Conservation (phyloP, 2,797 vertebrate genomes). For the Macropus fuliginosus region DNA sequence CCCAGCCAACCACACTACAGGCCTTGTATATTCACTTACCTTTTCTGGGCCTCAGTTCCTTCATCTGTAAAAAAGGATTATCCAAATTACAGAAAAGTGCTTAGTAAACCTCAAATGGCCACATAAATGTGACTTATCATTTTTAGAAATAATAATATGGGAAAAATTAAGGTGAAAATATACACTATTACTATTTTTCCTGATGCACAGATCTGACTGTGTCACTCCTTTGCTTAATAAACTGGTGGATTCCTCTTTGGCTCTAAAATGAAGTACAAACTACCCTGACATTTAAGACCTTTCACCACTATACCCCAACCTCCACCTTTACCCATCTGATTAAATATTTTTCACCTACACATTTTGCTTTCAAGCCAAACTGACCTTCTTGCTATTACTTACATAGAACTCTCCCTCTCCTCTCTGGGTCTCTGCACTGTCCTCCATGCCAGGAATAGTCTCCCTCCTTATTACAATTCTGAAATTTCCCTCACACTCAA, state of each 20-base stretch:
- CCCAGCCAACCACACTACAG: background rate
- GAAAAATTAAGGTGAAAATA: background rate
- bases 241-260: background rate
- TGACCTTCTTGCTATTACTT: background rate
- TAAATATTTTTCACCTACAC: background rate
- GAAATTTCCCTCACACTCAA: background rate
- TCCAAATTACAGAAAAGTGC: background rate
- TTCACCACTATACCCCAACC: background rate
- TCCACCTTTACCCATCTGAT: background rate
- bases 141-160: background rate
- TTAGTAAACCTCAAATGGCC: background rate
- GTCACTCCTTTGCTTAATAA: background rate
- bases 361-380: background rate
- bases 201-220: background rate
- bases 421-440: background rate
- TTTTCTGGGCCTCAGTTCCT: background rate
- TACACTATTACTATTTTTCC: background rate
- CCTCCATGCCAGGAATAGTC: background rate
- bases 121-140: background rate
- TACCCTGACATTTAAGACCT: background rate
- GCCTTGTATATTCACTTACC: background rate
- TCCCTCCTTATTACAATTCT: background rate
- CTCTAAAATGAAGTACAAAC: background rate
- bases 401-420: background rate
- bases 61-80: background rate